Percentiles rank a stretch among this genome's conserved stretches.
Conservation (phyloP, 2,797 vertebrate species). For the Myoxocephalus aenaeus region DNA sequence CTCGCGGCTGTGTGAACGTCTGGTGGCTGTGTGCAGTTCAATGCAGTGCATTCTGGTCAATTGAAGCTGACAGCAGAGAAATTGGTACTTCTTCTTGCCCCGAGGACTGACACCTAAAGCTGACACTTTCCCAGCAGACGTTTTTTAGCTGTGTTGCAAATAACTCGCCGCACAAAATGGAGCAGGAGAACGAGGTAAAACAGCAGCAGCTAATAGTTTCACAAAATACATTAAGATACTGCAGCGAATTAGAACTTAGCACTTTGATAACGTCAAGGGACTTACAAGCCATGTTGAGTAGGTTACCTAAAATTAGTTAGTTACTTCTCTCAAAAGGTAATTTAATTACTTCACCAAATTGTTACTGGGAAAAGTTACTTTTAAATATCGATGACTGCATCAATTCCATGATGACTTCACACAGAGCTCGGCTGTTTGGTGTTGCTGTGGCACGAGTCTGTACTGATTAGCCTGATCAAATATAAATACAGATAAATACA, state of each 20-base stretch:
- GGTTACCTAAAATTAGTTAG: background rate
- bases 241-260: background rate
- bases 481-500: too few relatives aligned
- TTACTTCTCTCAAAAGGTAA: background rate
- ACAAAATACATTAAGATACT: background rate
- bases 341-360: background rate
- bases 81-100: slow-evolving; percentile 40
- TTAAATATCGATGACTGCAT: background rate
- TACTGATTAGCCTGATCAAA: too few relatives aligned
- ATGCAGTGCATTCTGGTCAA: slow-evolving; percentile 34
- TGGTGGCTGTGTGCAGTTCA: slow-evolving; percentile 17
- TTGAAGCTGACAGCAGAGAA: slow-evolving; percentile 57
- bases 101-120: slow-evolving; percentile 23
- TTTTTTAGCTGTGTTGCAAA: slow-evolving; percentile 36
- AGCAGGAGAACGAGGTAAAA: background rate
- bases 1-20: background rate
- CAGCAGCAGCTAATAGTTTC: slow-evolving; percentile 4
- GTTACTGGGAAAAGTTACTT: background rate
- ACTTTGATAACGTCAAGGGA: background rate
- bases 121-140: slow-evolving; percentile 32
- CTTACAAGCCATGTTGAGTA: background rate
- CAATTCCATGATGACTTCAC: background rate
- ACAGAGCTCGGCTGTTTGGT: too few relatives aligned
- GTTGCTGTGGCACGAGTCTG: too few relatives aligned
- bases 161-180: slow-evolving; percentile 8